These are phyloP conservation scores for Eunapius fragilis DNA, from an alignment of 37 sponge, comb jelly and placozoan genomes.

Conservation along the genomic window DNA sequence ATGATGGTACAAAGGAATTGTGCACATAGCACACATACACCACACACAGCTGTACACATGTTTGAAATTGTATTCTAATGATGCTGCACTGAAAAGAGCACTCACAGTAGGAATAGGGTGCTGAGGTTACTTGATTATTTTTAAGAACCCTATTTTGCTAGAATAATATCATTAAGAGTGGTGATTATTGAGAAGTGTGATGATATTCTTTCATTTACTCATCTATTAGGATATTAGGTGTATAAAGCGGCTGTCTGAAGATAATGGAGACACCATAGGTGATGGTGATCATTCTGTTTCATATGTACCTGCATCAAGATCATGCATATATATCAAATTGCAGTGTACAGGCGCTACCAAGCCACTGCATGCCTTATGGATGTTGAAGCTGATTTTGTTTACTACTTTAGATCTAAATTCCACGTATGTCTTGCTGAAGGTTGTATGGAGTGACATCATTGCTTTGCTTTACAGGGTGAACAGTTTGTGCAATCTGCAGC, in stretches of 20 bases:
- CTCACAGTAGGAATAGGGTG: no score
- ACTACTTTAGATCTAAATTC: constrained; percentile 19
- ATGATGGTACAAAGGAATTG: no score
- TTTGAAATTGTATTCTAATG: no score
- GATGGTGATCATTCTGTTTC: neutral
- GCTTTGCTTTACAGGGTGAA: constrained; percentile 31
- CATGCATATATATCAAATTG: neutral
- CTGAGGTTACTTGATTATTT: no score
- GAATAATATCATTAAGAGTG: no score
- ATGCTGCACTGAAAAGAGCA: no score
- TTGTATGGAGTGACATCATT: neutral
- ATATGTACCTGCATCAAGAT: neutral
- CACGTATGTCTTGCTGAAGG: constrained; percentile 14
- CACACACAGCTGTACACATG: no score
- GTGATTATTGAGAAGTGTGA: no score
- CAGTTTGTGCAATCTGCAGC: constrained; percentile 49
- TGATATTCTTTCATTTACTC: neutral
- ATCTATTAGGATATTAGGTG: neutral
- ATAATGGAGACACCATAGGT: neutral
- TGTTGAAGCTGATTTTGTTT: constrained; percentile 34
- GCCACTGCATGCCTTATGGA: constrained; percentile 51
- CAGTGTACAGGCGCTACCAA: constrained; percentile 16
- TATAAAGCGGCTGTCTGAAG: neutral
- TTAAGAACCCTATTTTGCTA: no score
- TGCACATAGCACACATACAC: no score